Evolutionary conservation across 2,113 vertebrate species (phyloP).

Genomic region (Gavialis gangeticus): DNA sequence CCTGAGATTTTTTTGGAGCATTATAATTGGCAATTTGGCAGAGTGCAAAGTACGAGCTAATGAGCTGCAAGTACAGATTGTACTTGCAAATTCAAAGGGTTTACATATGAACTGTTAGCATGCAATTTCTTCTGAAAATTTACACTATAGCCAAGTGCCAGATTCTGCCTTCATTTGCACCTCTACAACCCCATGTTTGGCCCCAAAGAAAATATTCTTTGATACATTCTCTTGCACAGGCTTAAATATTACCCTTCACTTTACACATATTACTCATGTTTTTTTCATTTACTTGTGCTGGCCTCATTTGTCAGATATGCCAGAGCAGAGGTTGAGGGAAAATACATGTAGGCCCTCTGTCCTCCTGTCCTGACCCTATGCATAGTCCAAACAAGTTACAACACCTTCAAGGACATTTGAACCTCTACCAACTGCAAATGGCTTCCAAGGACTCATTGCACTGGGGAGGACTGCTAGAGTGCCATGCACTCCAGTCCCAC

Average conservation of each 20-base stretch:
- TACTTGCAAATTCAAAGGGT: constrained; percentile 44
- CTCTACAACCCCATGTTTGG: neutral
- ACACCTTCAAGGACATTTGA: neutral
- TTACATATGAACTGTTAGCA: constrained; percentile 8
- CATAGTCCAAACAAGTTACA: neutral
- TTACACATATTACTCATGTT: neutral
- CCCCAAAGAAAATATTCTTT: neutral
- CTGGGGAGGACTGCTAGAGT: neutral
- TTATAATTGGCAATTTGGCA: constrained; percentile 66
- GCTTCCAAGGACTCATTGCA: neutral
- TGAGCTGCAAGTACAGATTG: constrained; percentile 58
- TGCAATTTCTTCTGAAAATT: constrained; percentile 16
- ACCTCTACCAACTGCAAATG: no score
- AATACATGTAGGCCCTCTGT: neutral
- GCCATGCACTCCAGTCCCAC: neutral
- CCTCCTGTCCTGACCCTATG: neutral
- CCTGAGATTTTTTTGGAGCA: neutral
- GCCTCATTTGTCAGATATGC: neutral
- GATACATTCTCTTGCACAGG: neutral
- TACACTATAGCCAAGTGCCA: neutral
- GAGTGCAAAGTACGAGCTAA: constrained; percentile 45
- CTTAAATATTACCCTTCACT: neutral
- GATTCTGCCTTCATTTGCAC: constrained; percentile 2
- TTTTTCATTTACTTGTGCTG: neutral
- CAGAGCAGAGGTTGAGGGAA: neutral